Evolutionary conservation across 2,888 invertebrate genomes (phyloP), one percentile per base, ranked within the genome.

Genomic region (Pimpla rufipes): DNA sequence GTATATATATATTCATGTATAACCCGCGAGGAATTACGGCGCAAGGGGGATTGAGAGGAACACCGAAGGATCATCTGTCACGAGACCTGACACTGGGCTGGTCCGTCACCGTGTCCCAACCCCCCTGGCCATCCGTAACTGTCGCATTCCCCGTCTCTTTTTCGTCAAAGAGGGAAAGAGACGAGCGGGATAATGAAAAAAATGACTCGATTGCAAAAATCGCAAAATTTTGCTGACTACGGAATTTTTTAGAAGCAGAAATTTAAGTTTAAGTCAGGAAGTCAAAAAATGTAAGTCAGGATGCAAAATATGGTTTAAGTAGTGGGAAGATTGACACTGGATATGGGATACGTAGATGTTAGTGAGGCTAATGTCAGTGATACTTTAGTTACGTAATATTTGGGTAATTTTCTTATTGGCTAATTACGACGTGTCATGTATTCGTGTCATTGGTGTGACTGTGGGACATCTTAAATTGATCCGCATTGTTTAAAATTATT

Each of bases 1-100:
- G n/a, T 3, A 57, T 57, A n/a, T 23, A 29, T 57, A 13, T 29
- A 29, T 57, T 13, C 21, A 29, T 23, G 8, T 11, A 40, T 57
- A 23, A 42, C 55, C 0, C 16, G 35, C 29, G 42, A 47, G 68
- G 50, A 18, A 59, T 70, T 52, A 40, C 71, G 29, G 13, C 37
- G 45, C 29, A 18, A 47, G 47, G 18, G 66, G 68, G 6, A 57
- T 35, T 16, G 45, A 29, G 73, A 55, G 59, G 52, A 40, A 78
- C 42, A 71, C 42, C 64, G 62, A 73, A 45, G 50, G 77, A 84
- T 81, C 77, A 55, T 78, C 74, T 66, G 71, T 81, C 78, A 78
- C 78, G 57, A 66, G 50, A 73, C 37, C 62, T 74, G 84, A 80
- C 81, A 81, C 68, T 78, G 70, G 81, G 37, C 42, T 23, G 68